A percentile compares a stretch with the other conserved stretches of the same genome.
These are phyloP conservation scores for Tamandua tetradactyla DNA, from an alignment of 2,797 vertebrate genomes.

Conservation along the genomic window DNA sequence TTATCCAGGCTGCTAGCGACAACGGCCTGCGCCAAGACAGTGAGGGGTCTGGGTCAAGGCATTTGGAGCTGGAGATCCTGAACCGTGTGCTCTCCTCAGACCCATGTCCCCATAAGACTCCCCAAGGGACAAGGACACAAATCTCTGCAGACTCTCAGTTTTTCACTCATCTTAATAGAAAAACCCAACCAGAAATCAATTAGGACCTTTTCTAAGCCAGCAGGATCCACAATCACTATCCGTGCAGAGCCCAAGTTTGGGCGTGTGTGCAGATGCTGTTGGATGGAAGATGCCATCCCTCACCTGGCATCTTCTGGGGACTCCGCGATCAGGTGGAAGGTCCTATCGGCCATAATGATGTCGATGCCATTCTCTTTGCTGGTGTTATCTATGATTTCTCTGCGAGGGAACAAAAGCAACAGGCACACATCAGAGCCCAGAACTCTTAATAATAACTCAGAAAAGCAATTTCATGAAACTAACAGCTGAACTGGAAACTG, in stretches of 20 bases:
- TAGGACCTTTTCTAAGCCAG: neutral
- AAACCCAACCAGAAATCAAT: neutral
- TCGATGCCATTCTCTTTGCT: slow-evolving; percentile 96
- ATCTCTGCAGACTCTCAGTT: neutral
- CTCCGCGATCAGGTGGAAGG: slow-evolving; percentile 95
- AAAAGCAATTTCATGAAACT: neutral
- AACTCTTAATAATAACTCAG: neutral
- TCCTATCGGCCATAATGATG: slow-evolving; percentile 92
- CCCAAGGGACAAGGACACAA: neutral
- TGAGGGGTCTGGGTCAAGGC: accelerated
- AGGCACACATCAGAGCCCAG: accelerated
- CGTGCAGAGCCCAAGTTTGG: accelerated
- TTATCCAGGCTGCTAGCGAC: accelerated
- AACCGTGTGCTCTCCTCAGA: accelerated
- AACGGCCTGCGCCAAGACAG: accelerated
- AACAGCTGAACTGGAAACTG: accelerated
- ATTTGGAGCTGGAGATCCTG: neutral
- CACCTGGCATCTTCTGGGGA: slow-evolving; percentile 97
- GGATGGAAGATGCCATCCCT: neutral
- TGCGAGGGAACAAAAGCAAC: slow-evolving; percentile 75
- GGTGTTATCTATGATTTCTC: slow-evolving; percentile 95
- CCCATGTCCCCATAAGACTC: neutral
- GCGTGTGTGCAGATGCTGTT: accelerated
- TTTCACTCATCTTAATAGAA: neutral
- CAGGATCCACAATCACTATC: accelerated